These are phyloP conservation scores for Nasonia oneida DNA, from an alignment of 2,888 invertebrate genomes.

Conservation along the genomic window DNA sequence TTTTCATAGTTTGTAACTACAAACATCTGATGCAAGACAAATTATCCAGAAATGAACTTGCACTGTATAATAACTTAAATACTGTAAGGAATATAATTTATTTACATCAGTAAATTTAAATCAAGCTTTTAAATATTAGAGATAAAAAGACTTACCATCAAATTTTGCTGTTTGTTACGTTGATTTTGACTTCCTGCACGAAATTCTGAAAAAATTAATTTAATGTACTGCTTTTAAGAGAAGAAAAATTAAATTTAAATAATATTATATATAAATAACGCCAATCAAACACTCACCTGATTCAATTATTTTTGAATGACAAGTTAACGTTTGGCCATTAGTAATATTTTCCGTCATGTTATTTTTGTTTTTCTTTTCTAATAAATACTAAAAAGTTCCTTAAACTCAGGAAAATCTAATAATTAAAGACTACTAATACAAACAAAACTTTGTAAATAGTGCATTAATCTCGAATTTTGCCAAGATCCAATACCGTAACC, in stretches of 20 bases:
- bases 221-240: background rate
- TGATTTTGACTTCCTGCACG: background rate
- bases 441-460: slow-evolving; percentile 3
- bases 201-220: background rate
- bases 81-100: slow-evolving; percentile 5
- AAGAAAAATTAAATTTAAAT: background rate
- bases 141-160: background rate
- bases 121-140: background rate
- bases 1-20: background rate
- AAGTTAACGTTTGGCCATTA: background rate
- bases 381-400: background rate
- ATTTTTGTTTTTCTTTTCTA: background rate
- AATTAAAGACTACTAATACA: background rate
- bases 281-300: background rate
- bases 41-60: background rate
- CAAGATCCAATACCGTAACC: background rate
- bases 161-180: background rate
- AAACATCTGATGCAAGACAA: background rate
- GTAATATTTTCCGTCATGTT: background rate
- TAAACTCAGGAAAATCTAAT: background rate
- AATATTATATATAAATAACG: background rate
- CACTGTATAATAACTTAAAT: background rate
- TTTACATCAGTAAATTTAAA: background rate
- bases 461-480: background rate
- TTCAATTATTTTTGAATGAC: background rate